Conservation (phyloP, 2,797 vertebrate genomes). For the Rhinophrynus dorsalis region DNA sequence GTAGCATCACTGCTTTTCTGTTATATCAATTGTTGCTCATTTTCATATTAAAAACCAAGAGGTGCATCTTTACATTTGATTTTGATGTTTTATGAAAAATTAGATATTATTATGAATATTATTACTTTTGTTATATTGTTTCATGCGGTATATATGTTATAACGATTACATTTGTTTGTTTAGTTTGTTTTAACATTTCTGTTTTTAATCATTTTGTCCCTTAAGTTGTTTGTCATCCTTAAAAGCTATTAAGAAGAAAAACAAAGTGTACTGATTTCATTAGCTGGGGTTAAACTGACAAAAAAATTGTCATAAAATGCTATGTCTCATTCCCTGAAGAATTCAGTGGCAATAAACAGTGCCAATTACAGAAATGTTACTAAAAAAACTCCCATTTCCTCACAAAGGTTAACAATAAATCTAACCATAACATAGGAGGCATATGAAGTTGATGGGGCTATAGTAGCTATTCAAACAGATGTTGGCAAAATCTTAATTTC, state of each 20-base stretch:
- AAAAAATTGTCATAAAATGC: conserved; percentile 47
- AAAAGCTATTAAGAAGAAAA: not conserved
- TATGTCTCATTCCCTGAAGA: conserved; percentile 53
- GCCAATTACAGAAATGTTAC: conserved; percentile 67
- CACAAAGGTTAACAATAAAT: conserved; percentile 73
- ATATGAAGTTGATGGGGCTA: conserved; percentile 68
- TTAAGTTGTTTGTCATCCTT: no score
- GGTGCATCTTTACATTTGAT: no score
- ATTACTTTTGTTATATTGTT: no score
- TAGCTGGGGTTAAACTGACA: conserved; percentile 12
- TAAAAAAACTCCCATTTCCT: conserved; percentile 64
- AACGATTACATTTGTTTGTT: no score
- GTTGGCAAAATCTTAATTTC: conserved; percentile 70
- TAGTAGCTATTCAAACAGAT: conserved; percentile 67
- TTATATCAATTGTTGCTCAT: no score
- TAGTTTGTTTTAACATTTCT: no score
- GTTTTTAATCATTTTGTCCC: no score
- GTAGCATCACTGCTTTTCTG: no score
- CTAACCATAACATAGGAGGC: conserved; percentile 63
- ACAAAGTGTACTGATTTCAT: not conserved
- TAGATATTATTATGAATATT: no score
- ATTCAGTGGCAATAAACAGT: conserved; percentile 56
- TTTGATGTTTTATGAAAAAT: no score
- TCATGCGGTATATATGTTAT: no score
- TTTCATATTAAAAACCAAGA: no score